Base-by-base conservation (phyloP, 2,113 vertebrate genomes). In the Erythrolamprus reginae region DNA sequence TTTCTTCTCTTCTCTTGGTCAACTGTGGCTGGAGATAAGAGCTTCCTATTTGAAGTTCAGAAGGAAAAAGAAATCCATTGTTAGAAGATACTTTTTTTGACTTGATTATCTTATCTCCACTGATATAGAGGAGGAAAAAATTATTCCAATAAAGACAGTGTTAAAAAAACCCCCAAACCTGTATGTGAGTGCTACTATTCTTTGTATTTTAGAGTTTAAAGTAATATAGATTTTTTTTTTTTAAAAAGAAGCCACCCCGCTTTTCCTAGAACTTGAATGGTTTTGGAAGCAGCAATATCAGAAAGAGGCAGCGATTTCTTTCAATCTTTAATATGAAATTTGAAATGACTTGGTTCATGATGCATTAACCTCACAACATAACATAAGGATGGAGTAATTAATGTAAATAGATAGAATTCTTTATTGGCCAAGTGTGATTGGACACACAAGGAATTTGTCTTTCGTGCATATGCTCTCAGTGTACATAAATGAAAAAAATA, bases 11-110 rank as follows among this genome's bases (percentile, higher is more conserved):
- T 96, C 94, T 96, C 93, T 94, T 96, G 95, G 95, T 96, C 95
- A 96, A 96, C 96, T 96, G 95, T 95, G 94, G 95, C 94, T 96
- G 93, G 89, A 96, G 96, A 96, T 96, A 96, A 95, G 95, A 95
- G 94, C 94, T 96, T 95, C 95, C 95, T 95, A 94, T 96, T 96
- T 96, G 96, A 96, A 96, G 95, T 96, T 95, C 95, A 96, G 95
- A 96, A 96, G 93, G 93, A 95, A 96, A 96, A 94, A 95, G 96
- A 96, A 96, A 95, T 96, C 95, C 94, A 96, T 96, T 96, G 95
- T 96, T 96, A 95, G 92, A 95, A 95, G 94, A 96, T 94, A 96
- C 94, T 92, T 96, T 90, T 90, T 96, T 94, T 95, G 91, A 61
- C 95, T 95, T 96, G 95, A 94, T 91, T 96, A 94, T 89, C 95